A percentile compares a stretch with the other conserved stretches of the same genome.
These are phyloP conservation scores for Puffinus mauretanicus DNA, from an alignment of 2,113 vertebrate species.

Conservation along the genomic window DNA sequence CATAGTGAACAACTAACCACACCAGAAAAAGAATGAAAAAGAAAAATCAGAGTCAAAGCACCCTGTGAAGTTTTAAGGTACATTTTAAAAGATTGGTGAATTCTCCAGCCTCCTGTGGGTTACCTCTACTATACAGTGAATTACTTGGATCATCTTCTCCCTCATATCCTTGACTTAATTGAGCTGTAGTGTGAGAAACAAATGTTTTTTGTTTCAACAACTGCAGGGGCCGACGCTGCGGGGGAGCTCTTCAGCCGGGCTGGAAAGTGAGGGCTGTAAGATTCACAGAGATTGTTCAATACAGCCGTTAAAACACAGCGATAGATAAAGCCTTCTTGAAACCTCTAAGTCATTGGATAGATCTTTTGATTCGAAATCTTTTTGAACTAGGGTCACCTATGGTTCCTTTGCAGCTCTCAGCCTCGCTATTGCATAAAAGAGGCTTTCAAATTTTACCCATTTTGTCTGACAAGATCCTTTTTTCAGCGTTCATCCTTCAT, in stretches of 20 bases:
- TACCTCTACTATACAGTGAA: not conserved
- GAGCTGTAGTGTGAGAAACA: not conserved
- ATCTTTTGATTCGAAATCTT: not conserved
- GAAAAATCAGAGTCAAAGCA: not conserved
- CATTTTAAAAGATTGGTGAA: not conserved
- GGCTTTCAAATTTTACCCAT: not conserved
- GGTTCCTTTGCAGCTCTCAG: not conserved
- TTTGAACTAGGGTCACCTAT: not conserved
- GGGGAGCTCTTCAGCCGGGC: conserved; percentile 19
- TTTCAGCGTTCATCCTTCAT: not conserved
- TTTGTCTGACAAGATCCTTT: not conserved
- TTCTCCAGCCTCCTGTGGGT: not conserved
- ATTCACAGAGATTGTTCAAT: not conserved
- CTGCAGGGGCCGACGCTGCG: not conserved
- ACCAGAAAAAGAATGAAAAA: not conserved
- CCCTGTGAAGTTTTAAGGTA: not conserved
- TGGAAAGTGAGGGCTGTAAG: not conserved
- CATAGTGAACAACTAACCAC: not conserved
- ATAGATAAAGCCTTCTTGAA: not conserved
- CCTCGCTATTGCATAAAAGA: not conserved
- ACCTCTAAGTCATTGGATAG: not conserved
- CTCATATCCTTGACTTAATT: not conserved
- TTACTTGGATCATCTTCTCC: not conserved
- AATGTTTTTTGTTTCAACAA: not conserved
- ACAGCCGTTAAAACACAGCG: not conserved